phyloP scores from a whole-genome alignment of 2,797 vertebrate genomes.

The Orientallactaga sibirica region DNA sequence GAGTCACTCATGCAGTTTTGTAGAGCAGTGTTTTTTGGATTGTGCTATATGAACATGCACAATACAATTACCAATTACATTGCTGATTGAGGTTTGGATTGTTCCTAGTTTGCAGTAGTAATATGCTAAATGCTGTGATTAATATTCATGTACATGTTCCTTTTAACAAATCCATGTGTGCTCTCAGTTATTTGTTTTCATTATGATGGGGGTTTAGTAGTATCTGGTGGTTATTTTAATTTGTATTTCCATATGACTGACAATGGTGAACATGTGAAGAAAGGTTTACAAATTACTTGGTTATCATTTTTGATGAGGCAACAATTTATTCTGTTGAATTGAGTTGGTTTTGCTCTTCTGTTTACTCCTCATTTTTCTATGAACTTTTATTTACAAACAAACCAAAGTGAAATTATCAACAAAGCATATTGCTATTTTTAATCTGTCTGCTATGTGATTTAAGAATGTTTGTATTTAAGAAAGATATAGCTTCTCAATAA shows the following conservation, averaged over 20 bases:
- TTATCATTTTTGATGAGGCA: constrained; percentile 24
- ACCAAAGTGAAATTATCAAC: not conserved
- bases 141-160: not conserved
- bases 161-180: constrained; percentile 18
- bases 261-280: not conserved
- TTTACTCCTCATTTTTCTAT: not conserved
- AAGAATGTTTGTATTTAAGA: not conserved
- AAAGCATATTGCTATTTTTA: not conserved
- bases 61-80: not conserved
- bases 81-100: not conserved
- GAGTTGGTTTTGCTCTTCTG: not conserved
- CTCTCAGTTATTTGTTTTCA: constrained; percentile 14
- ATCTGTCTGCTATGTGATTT: not conserved
- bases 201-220: not conserved
- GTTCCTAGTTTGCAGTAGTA: not conserved
- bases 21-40: not conserved
- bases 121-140: not conserved
- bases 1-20: not conserved
- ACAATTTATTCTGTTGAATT: not conserved
- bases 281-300: not conserved
- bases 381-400: not conserved
- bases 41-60: not conserved
- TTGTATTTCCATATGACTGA: not conserved
- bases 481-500: not conserved
- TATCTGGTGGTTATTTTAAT: not conserved